Evolutionary conservation across 2,113 vertebrate species (phyloP).

Genomic region (Corynorhinus townsendii): DNA sequence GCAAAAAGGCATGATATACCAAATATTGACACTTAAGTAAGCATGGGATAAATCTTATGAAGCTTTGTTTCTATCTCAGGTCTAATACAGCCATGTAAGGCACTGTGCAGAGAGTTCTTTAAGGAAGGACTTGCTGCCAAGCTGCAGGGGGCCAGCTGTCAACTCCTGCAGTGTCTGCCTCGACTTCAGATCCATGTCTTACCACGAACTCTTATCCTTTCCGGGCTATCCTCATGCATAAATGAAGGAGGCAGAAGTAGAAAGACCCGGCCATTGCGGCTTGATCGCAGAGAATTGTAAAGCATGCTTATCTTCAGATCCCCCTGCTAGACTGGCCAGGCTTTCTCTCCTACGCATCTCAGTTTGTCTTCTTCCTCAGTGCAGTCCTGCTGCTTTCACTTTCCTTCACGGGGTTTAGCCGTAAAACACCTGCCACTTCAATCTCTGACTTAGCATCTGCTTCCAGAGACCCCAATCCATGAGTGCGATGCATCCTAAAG

Average conservation of each 20-base stretch:
- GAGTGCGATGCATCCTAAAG: neutral
- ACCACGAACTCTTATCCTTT: neutral
- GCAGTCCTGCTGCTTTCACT: neutral
- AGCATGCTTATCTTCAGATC: neutral
- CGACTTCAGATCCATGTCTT: neutral
- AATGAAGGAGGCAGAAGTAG: rapidly evolving
- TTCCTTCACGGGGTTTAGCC: neutral
- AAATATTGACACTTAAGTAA: neutral
- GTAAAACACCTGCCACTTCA: neutral
- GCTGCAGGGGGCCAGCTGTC: neutral
- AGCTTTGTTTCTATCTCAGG: neutral
- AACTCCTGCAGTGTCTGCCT: neutral
- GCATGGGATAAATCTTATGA: neutral
- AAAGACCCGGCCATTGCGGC: neutral
- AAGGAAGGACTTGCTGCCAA: neutral
- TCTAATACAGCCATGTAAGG: neutral
- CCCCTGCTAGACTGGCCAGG: neutral
- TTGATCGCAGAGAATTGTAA: neutral
- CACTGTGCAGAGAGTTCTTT: neutral
- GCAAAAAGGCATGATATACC: neutral
- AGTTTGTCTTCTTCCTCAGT: neutral
- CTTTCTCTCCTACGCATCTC: neutral
- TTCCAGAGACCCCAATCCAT: neutral
- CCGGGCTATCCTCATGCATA: neutral
- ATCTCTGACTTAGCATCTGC: neutral